phyloP scores from a whole-genome alignment of 2,888 invertebrate species.

The Odontocolon sp. region DNA sequence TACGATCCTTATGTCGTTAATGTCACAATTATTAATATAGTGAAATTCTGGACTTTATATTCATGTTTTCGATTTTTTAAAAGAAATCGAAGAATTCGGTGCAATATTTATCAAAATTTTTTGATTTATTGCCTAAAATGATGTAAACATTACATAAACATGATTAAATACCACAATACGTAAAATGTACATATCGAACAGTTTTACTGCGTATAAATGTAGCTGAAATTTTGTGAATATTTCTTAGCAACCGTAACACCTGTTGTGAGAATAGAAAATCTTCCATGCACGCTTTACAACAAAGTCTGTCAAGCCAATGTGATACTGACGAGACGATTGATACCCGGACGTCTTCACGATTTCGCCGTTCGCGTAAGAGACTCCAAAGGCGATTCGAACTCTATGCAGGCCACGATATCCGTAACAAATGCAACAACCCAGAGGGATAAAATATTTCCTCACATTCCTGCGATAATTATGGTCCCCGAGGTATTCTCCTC shows the following conservation, averaged over 20 bases:
- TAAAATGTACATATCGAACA: too few relatives aligned
- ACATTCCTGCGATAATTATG: constrained; percentile 89
- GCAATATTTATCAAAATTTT: too few relatives aligned
- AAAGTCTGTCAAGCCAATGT: constrained; percentile 95
- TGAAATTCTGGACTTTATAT: too few relatives aligned
- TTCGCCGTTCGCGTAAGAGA: constrained; percentile 88
- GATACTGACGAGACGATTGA: constrained; percentile 88
- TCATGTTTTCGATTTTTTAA: too few relatives aligned
- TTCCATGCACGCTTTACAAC: constrained; percentile 93
- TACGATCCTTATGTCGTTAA: neutral
- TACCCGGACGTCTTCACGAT: constrained; percentile 92
- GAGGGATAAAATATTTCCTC: constrained; percentile 91
- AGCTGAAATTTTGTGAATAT: constrained; percentile 25
- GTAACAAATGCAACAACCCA: constrained; percentile 93
- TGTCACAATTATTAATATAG: too few relatives aligned
- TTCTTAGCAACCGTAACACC: constrained; percentile 86
- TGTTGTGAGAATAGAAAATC: constrained; percentile 89
- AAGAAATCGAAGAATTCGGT: too few relatives aligned
- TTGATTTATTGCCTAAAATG: too few relatives aligned
- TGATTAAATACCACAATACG: too few relatives aligned
- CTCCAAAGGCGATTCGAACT: constrained; percentile 89
- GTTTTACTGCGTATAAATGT: neutral
- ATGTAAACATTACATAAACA: too few relatives aligned
- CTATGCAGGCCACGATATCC: constrained; percentile 90
- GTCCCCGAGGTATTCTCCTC: constrained; percentile 85